Percentiles rank a stretch among this genome's conserved stretches.
These are phyloP conservation scores for Cryptosula pallasiana DNA, from an alignment of 2,888 invertebrate genomes.

Conservation along the genomic window DNA sequence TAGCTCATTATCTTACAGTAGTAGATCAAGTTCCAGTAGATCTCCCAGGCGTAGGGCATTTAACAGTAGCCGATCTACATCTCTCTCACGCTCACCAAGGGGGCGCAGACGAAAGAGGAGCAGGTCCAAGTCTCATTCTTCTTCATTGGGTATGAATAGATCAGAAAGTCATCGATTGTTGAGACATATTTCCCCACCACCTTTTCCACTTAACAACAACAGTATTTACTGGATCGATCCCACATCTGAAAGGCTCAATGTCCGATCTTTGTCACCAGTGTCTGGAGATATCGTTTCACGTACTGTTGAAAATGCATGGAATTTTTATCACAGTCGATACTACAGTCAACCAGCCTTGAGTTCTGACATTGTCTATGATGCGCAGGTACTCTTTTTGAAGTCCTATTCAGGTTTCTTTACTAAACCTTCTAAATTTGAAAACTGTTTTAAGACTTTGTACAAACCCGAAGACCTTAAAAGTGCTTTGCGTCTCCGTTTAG, in stretches of 20 bases:
- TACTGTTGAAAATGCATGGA: conserved; percentile 15
- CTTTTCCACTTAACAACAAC: not conserved
- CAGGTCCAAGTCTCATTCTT: not conserved
- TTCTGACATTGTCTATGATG: conserved; percentile 4
- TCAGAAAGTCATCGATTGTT: not conserved
- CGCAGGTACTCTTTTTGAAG: not conserved
- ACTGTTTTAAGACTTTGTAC: not conserved
- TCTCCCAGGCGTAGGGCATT: not conserved
- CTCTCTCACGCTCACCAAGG: not conserved
- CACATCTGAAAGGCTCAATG: not conserved
- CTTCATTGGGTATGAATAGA: not conserved
- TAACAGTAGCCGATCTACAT: not conserved
- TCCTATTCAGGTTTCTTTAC: conserved; percentile 19
- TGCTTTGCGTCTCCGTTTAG: not conserved
- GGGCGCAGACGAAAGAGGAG: not conserved
- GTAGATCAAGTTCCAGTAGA: not conserved
- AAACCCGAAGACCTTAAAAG: not conserved
- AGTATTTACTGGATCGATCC: not conserved
- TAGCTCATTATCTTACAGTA: not conserved
- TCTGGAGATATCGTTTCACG: conserved; percentile 5
- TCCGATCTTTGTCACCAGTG: conserved; percentile 1
- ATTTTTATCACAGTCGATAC: not conserved
- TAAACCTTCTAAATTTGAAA: conserved; percentile 2
- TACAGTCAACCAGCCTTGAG: not conserved
- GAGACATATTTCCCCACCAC: not conserved